Evolutionary conservation across 2,113 vertebrate genomes (phyloP).

Genomic region (Zootoca vivipara): DNA sequence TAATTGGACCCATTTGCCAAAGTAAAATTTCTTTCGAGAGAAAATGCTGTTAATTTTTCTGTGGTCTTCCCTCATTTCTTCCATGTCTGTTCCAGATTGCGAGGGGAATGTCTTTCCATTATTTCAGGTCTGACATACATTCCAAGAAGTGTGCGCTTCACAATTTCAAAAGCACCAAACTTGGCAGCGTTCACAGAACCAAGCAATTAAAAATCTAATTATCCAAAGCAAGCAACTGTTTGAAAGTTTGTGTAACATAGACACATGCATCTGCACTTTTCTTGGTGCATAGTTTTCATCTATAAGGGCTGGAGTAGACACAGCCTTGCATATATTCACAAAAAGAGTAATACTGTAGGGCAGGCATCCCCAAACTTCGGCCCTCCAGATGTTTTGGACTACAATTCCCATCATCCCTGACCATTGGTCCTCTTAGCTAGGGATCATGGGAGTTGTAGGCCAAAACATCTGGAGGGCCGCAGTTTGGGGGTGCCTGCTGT

Average conservation of each 20-base stretch:
- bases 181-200: neutral
- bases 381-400: too few relatives aligned
- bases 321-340: constrained; percentile 13
- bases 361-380: too few relatives aligned
- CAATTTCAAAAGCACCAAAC: neutral
- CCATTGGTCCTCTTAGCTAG: too few relatives aligned
- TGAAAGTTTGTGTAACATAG: neutral
- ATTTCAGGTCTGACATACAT: constrained; percentile 41
- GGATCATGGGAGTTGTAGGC: too few relatives aligned
- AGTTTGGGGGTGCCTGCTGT: too few relatives aligned
- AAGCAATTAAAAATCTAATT: neutral
- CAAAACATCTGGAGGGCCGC: too few relatives aligned
- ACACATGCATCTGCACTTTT: neutral
- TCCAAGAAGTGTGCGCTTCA: neutral
- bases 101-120: neutral
- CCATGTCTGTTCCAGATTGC: constrained; percentile 13
- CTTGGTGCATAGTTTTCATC: neutral
- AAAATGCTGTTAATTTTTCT: constrained; percentile 48
- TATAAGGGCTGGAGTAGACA: neutral
- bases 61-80: constrained; percentile 30
- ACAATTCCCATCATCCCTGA: too few relatives aligned
- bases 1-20: constrained; percentile 50
- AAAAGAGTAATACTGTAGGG: constrained; percentile 6
- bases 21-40: constrained; percentile 17
- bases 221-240: neutral